Conservation (phyloP, 1,140 invertebrate species). For the Aleiodes sp. region DNA sequence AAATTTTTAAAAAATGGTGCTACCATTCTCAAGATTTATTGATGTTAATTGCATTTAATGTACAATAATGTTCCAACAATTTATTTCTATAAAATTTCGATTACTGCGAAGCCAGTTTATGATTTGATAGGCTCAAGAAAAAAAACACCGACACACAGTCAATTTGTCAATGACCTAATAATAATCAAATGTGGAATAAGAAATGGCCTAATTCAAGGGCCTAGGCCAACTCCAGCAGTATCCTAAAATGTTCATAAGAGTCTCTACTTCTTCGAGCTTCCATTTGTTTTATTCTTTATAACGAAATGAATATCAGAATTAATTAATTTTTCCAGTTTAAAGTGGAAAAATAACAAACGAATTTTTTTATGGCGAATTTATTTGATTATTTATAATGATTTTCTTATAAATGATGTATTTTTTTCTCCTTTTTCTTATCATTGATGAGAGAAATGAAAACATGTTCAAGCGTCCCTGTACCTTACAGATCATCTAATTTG, state of each 20-base stretch:
- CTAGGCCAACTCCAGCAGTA: background rate
- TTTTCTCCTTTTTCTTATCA: too few species aligned
- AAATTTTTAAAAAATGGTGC: background rate
- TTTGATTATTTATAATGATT: background rate
- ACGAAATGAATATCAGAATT: background rate
- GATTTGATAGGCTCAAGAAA: background rate
- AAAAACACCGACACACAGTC: background rate
- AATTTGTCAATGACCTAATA: background rate
- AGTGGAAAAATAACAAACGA: background rate
- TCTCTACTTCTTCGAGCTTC: slow-evolving; percentile 11
- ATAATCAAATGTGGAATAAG: background rate
- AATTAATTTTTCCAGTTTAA: background rate
- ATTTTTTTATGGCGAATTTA: background rate
- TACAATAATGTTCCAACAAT: background rate
- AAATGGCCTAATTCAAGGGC: background rate
- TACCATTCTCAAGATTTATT: background rate
- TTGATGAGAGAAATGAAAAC: background rate
- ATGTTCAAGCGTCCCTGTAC: slow-evolving; percentile 3
- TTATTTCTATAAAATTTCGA: too few species aligned
- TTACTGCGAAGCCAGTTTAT: too few species aligned
- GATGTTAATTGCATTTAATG: background rate
- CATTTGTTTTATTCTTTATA: slow-evolving; percentile 6
- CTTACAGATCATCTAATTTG: background rate
- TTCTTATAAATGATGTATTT: slow-evolving; percentile 1
- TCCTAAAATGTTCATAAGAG: slow-evolving; percentile 1